These are phyloP conservation scores for Gasterosteus aculeatus DNA, from an alignment of 2,113 vertebrate species.

Conservation along the genomic window DNA sequence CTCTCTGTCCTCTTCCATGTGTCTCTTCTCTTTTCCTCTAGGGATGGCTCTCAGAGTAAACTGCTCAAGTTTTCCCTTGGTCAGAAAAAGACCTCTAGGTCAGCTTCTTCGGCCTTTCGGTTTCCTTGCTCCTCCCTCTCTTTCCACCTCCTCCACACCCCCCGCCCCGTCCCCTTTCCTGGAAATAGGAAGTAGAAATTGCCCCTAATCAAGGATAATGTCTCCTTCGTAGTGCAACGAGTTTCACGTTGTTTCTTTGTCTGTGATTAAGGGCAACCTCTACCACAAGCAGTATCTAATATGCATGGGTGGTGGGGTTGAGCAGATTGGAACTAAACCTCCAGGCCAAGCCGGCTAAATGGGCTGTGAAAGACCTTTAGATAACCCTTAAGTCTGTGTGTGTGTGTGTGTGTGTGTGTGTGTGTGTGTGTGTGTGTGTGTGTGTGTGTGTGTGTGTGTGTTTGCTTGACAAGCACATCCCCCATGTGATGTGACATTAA, in stretches of 20 bases:
- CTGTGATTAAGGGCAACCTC: slow-evolving; percentile 68
- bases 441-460: slow-evolving; percentile 45
- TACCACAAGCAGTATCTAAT: slow-evolving; percentile 56
- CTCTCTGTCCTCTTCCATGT: slow-evolving; percentile 75
- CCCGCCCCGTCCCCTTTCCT: slow-evolving; percentile 34
- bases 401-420: slow-evolving; percentile 40
- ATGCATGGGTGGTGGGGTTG: slow-evolving; percentile 68
- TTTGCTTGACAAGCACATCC: slow-evolving; percentile 40
- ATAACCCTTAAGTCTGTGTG: slow-evolving; percentile 70
- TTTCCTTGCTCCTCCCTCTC: slow-evolving; percentile 23
- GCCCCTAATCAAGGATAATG: slow-evolving; percentile 60
- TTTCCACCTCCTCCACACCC: slow-evolving; percentile 26
- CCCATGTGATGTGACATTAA: slow-evolving; percentile 58
- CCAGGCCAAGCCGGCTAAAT: slow-evolving; percentile 67
- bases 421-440: slow-evolving; percentile 39
- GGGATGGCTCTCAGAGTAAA: slow-evolving; percentile 96
- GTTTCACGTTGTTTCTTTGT: slow-evolving; percentile 42
- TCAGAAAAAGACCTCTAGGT: slow-evolving; percentile 99
- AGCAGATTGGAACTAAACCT: slow-evolving; percentile 45
- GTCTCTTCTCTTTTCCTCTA: slow-evolving; percentile 86
- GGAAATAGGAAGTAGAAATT: slow-evolving; percentile 60
- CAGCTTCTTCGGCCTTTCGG: slow-evolving; percentile 75
- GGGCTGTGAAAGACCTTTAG: slow-evolving; percentile 78
- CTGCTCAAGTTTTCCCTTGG: slow-evolving; percentile 96
- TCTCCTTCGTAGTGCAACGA: slow-evolving; percentile 30